A percentile compares a stretch with the other conserved stretches of the same genome.
Conservation (phyloP, 2,797 vertebrate species). For the Micromesistius poutassou region DNA sequence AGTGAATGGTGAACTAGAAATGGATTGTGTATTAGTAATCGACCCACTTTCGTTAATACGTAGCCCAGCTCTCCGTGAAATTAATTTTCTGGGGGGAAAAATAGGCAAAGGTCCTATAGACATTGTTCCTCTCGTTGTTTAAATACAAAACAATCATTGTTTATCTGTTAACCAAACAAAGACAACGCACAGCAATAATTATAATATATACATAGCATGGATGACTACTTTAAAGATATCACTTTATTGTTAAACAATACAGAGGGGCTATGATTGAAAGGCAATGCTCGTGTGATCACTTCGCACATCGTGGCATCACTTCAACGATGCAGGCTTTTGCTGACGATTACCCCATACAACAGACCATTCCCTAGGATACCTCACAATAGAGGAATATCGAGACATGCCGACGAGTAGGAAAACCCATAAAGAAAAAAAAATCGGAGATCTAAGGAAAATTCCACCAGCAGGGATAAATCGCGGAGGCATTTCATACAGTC, state of each 20-base stretch:
- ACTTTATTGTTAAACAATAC: constrained; percentile 1
- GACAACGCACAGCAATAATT: too few relatives aligned
- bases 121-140: constrained; percentile 38
- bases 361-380: constrained; percentile 43
- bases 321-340: constrained; percentile 39
- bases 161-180: constrained; percentile 19
- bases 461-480: constrained; percentile 37
- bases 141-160: constrained; percentile 18
- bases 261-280: neutral
- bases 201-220: constrained; percentile 4
- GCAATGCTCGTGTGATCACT: constrained; percentile 11
- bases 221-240: constrained; percentile 25
- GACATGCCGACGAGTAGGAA: constrained; percentile 28
- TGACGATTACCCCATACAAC: constrained; percentile 49
- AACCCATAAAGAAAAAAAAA: constrained; percentile 28
- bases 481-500: constrained; percentile 16
- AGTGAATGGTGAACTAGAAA: constrained; percentile 53
- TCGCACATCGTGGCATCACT: constrained; percentile 39
- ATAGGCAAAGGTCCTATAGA: constrained; percentile 16
- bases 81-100: constrained; percentile 12
- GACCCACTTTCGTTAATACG: constrained; percentile 56
- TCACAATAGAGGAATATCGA: constrained; percentile 51
- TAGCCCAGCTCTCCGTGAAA: constrained; percentile 7
- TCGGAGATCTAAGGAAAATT: constrained; percentile 32
- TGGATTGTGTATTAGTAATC: constrained; percentile 50